Conservation (phyloP, 2,888 invertebrate genomes). For the Diarsia rubi region DNA sequence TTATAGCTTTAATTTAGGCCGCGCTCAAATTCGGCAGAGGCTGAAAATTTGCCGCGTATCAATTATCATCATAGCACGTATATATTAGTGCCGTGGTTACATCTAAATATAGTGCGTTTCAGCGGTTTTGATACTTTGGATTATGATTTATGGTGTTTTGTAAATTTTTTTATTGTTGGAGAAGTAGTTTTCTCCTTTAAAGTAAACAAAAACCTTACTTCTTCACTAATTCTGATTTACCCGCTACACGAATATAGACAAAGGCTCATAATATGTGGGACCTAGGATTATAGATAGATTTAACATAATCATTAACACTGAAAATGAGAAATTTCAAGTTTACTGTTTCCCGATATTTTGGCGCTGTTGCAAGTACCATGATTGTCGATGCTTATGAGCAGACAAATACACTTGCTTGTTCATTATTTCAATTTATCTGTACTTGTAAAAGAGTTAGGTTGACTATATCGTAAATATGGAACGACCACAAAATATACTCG, state of each 20-base stretch:
- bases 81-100: conserved; percentile 58
- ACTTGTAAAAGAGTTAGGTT: background rate
- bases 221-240: background rate
- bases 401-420: too few relatives aligned
- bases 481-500: background rate
- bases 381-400: too few relatives aligned
- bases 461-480: background rate
- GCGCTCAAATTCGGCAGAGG: conserved; percentile 32
- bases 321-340: too few relatives aligned
- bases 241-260: background rate
- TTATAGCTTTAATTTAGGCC: conserved; percentile 37
- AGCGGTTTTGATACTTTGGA: conserved; percentile 40
- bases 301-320: background rate
- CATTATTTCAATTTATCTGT: background rate
- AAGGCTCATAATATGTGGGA: background rate
- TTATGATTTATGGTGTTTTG: conserved; percentile 1
- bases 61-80: conserved; percentile 64
- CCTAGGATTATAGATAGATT: background rate
- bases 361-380: too few relatives aligned
- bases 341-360: too few relatives aligned
- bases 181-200: background rate
- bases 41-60: conserved; percentile 62
- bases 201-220: background rate
- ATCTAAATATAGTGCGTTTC: conserved; percentile 50
- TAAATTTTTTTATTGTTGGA: background rate